Percentiles rank a stretch among this genome's conserved stretches.
Conservation (phyloP, 2,113 vertebrate genomes). For the Gorsachius goisagi region DNA sequence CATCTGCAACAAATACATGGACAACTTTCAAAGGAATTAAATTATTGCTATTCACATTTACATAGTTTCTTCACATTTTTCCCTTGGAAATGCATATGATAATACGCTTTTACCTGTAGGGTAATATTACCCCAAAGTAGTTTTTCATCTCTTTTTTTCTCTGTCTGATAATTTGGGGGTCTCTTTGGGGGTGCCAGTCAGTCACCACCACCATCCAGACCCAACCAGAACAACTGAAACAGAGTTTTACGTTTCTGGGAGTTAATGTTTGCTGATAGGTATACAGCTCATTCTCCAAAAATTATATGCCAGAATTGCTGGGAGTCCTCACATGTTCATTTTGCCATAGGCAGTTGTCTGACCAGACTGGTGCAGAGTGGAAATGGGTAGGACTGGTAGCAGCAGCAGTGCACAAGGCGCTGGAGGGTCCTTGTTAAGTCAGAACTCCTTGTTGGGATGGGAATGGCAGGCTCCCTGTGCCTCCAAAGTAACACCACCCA, state of each 20-base stretch:
- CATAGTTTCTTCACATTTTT: background rate
- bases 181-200: background rate
- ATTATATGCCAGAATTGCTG: background rate
- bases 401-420: fast-evolving
- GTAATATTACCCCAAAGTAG: background rate
- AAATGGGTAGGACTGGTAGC: background rate
- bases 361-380: background rate
- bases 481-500: background rate
- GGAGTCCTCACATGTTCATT: background rate
- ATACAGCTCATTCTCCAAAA: background rate
- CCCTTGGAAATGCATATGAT: background rate
- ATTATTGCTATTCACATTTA: background rate
- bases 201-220: background rate
- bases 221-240: background rate
- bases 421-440: background rate
- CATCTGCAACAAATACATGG: background rate
- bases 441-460: fast-evolving
- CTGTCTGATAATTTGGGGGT: background rate
- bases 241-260: background rate
- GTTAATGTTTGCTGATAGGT: background rate
- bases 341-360: background rate
- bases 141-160: background rate
- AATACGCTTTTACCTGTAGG: background rate
- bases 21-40: background rate
- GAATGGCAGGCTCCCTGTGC: background rate